Evolutionary conservation across 2,113 vertebrate genomes (phyloP).

Genomic region (Python bivittatus): DNA sequence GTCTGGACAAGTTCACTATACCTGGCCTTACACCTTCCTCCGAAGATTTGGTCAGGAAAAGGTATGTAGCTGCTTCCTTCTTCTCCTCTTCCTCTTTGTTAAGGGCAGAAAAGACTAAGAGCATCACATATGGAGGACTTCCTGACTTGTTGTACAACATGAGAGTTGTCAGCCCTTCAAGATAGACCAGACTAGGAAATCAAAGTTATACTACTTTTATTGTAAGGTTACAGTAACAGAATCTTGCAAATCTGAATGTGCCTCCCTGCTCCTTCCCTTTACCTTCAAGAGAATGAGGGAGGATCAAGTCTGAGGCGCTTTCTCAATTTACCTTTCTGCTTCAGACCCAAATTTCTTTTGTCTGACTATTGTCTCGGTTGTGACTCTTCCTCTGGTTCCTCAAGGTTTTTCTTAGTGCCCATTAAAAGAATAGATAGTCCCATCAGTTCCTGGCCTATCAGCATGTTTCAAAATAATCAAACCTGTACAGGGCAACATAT

Average conservation of each 20-base stretch:
- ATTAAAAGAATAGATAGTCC: neutral
- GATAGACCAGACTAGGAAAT: neutral
- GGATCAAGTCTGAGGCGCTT: neutral
- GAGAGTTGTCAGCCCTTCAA: neutral
- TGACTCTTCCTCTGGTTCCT: neutral
- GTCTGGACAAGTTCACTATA: conserved; percentile 64
- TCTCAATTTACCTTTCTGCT: neutral
- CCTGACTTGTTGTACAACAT: neutral
- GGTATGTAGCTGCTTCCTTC: conserved; percentile 66
- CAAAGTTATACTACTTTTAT: neutral
- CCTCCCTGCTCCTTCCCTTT: neutral
- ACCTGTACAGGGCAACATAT: neutral
- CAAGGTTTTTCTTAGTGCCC: neutral
- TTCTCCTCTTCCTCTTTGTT: neutral
- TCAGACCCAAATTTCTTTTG: neutral
- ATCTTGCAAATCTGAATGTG: neutral
- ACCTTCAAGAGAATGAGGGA: neutral
- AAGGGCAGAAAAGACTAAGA: neutral
- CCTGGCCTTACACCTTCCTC: conserved; percentile 85
- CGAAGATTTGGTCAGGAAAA: conserved; percentile 86
- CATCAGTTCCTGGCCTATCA: neutral
- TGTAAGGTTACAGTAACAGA: neutral
- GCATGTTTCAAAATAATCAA: neutral
- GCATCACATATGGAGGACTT: neutral
- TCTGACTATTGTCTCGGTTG: neutral